These are phyloP conservation scores for Atta colombica DNA, from an alignment of 1,140 invertebrate species.

Conservation along the genomic window DNA sequence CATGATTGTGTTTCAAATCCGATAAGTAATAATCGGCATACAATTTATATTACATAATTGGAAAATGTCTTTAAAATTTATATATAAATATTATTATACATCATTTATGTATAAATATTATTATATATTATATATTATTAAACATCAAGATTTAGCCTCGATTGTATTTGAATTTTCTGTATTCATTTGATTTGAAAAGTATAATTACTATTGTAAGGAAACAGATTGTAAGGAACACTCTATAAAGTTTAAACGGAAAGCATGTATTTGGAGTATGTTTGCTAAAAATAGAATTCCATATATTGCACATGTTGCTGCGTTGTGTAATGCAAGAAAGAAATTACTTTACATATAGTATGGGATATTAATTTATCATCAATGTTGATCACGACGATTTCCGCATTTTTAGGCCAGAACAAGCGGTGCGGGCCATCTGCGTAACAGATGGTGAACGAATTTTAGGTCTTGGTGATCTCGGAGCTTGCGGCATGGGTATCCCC, in stretches of 20 bases:
- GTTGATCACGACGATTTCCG: not conserved
- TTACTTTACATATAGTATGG: not conserved
- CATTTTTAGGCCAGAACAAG: constrained; percentile 93
- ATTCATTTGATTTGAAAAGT: no score
- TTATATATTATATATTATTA: no score
- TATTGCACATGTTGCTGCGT: not conserved
- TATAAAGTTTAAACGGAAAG: constrained; percentile 10
- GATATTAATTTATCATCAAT: not conserved
- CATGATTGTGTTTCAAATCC: no score
- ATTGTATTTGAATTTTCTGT: no score
- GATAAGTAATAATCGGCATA: no score
- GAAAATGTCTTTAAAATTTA: no score
- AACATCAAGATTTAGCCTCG: no score
- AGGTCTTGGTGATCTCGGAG: constrained; percentile 97
- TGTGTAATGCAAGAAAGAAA: not conserved
- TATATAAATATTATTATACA: no score
- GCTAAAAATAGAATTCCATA: constrained; percentile 47
- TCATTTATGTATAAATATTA: no score
- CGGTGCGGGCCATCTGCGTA: constrained; percentile 97
- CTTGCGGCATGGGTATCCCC: constrained; percentile 98
- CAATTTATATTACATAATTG: no score
- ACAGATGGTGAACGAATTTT: constrained; percentile 98
- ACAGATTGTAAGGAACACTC: not conserved
- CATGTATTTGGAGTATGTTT: not conserved
- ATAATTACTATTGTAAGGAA: not conserved